phyloP scores from a whole-genome alignment of 2,888 invertebrate species.

The Carpatolechia fugitivella region DNA sequence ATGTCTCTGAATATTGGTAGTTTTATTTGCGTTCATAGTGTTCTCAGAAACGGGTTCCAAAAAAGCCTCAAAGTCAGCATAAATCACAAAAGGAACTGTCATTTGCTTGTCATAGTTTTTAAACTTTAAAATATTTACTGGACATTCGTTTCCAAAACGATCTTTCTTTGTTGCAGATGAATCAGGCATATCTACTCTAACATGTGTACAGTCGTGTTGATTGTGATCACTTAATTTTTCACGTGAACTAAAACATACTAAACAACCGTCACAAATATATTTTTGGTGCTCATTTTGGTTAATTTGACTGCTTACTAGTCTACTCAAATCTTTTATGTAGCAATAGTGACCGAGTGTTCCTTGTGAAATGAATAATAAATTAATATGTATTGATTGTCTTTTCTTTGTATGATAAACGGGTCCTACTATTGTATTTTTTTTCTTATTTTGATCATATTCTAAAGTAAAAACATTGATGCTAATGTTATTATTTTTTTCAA shows the following conservation, averaged over 20 bases:
- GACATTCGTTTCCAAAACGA: conserved; percentile 19
- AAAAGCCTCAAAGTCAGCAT: neutral
- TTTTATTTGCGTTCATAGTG: too few species aligned
- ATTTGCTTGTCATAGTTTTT: conserved; percentile 19
- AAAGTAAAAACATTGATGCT: conserved; percentile 34
- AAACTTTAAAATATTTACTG: conserved; percentile 23
- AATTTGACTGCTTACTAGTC: conserved; percentile 27
- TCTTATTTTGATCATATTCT: conserved; percentile 23
- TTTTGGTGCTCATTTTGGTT: conserved; percentile 9
- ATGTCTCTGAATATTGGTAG: conserved; percentile 30
- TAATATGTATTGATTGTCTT: conserved; percentile 24
- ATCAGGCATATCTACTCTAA: conserved; percentile 22
- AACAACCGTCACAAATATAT: conserved; percentile 24
- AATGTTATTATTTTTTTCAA: conserved; percentile 29
- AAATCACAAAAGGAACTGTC: conserved; percentile 20
- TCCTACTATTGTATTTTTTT: conserved; percentile 24
- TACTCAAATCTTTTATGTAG: conserved; percentile 28
- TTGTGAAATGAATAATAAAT: conserved; percentile 28
- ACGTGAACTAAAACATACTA: conserved; percentile 1
- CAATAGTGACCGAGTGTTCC: conserved; percentile 27
- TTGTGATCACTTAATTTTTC: conserved; percentile 14
- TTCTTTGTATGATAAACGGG: conserved; percentile 28
- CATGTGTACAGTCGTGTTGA: conserved; percentile 22
- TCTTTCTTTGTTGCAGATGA: conserved; percentile 19
- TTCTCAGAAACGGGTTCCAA: conserved; percentile 24